phyloP scores from a whole-genome alignment of 1,140 invertebrate species.

The Lethrus apterus region DNA sequence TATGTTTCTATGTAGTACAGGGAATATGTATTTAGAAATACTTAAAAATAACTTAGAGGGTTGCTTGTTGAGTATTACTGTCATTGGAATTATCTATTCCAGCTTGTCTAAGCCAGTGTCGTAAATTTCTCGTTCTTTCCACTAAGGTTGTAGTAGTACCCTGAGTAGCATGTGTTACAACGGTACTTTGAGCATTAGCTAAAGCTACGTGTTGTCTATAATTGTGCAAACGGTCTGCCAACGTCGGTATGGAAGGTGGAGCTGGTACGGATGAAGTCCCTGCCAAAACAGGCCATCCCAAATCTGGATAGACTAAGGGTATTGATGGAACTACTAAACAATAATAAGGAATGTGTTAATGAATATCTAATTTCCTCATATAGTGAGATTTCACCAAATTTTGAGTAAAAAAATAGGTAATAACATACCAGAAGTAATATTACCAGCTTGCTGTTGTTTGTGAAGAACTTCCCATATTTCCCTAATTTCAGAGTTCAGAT shows the following conservation, averaged over 20 bases:
- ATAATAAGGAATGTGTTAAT: no score
- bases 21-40: no score
- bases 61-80: slow-evolving; percentile 30
- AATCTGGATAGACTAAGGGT: slow-evolving; percentile 51
- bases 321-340: slow-evolving; percentile 44
- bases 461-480: slow-evolving; percentile 63
- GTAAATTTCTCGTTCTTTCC: slow-evolving; percentile 55
- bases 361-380: no score
- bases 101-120: slow-evolving; percentile 56
- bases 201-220: slow-evolving; percentile 43
- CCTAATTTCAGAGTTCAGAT: slow-evolving; percentile 61
- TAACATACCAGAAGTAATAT: slow-evolving; percentile 42
- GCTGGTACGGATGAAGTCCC: slow-evolving; percentile 31
- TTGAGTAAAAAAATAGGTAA: no score
- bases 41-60: slow-evolving; percentile 26
- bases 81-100: slow-evolving; percentile 29
- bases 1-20: no score
- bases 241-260: slow-evolving; percentile 45
- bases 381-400: no score
- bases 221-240: slow-evolving; percentile 46
- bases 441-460: slow-evolving; percentile 48
- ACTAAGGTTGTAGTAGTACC: slow-evolving; percentile 50
- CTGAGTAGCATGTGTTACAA: slow-evolving; percentile 43
- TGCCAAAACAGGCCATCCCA: slow-evolving; percentile 50
- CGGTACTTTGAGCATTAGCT: slow-evolving; percentile 40